phyloP scores from a whole-genome alignment of 35 echinoderm and acorn worm genomes.

The Stichopus chloronotus region DNA sequence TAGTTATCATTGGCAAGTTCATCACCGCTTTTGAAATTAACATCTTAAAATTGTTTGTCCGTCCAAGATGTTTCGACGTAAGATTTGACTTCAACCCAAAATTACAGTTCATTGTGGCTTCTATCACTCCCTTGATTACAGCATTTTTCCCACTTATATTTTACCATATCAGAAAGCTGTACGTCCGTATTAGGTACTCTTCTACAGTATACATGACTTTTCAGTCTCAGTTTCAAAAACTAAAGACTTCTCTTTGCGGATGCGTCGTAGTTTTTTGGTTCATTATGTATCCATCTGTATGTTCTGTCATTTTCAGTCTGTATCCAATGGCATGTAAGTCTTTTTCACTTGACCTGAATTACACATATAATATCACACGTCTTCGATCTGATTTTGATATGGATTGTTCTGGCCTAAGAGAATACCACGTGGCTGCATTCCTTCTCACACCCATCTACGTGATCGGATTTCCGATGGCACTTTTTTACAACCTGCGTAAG shows the following conservation, averaged over 20 bases:
- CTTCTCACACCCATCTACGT: conserved; percentile 4
- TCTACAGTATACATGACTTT: background rate
- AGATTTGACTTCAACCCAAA: background rate
- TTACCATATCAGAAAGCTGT: background rate
- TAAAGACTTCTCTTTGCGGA: background rate
- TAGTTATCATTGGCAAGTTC: background rate
- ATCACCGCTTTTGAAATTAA: background rate
- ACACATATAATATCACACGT: background rate
- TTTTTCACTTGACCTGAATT: background rate
- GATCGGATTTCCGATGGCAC: conserved; percentile 45
- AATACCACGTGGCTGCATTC: conserved; percentile 17
- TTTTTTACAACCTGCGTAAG: conserved; percentile 27
- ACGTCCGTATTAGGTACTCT: background rate
- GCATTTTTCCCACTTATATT: background rate
- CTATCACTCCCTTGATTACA: background rate
- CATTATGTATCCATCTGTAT: conserved; percentile 39
- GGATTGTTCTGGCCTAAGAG: background rate
- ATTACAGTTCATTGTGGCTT: background rate
- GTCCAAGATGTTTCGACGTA: conserved; percentile 17
- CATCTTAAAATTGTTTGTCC: background rate
- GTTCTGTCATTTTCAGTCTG: conserved; percentile 38
- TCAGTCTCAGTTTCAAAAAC: background rate
- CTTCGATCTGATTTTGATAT: conserved; percentile 51
- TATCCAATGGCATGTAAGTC: conserved; percentile 21
- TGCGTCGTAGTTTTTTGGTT: conserved; percentile 33